These are phyloP conservation scores for Anastrepha ludens DNA, from an alignment of 1,140 invertebrate species.

Conservation along the genomic window DNA sequence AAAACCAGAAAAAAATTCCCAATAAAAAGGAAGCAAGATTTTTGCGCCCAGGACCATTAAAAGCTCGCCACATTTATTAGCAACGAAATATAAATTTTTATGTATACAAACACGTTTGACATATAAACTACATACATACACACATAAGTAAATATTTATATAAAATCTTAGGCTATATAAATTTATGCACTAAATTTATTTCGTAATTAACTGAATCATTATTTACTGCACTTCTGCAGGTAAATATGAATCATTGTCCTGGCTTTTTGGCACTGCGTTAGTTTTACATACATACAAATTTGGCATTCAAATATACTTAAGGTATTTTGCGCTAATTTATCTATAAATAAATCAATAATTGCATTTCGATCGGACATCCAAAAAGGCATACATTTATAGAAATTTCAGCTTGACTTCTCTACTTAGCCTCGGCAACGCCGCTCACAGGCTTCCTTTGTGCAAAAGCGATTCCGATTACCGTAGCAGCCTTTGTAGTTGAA, in stretches of 20 bases:
- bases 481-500: constrained; percentile 70
- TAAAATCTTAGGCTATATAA: background rate
- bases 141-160: background rate
- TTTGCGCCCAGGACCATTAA: background rate
- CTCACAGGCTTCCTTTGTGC: constrained; percentile 66
- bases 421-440: constrained; percentile 60
- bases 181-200: no score
- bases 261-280: background rate
- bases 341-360: no score
- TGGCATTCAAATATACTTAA: no score
- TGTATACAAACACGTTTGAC: background rate
- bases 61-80: background rate
- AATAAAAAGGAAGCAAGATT: no score
- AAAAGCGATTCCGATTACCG: constrained; percentile 71
- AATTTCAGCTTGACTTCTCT: background rate
- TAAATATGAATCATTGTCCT: background rate
- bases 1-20: background rate
- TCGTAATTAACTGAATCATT: no score
- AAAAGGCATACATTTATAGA: background rate
- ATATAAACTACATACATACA: background rate
- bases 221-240: background rate
- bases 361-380: no score
- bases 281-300: background rate
- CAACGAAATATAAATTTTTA: background rate
- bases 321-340: background rate